Evolutionary conservation across 2,797 vertebrate species (phyloP), one percentile per base, ranked within the genome.

Genomic region (Astyanax mexicanus): DNA sequence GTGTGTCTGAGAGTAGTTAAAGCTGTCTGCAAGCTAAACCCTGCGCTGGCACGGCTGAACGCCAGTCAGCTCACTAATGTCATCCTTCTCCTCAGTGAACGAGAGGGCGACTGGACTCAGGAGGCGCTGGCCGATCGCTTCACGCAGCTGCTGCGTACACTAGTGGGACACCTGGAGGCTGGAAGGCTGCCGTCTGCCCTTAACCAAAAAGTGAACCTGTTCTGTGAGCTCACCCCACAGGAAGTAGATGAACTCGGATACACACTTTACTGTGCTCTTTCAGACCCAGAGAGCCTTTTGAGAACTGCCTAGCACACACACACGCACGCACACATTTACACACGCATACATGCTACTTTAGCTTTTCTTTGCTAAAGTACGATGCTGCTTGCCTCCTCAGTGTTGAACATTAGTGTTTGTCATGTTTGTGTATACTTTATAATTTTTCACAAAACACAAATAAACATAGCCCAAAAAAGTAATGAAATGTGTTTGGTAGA

Each of bases 181-280:
- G 98, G 97, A 32, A 92, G 91, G 84, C 92, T 99, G 83, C 96
- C 95, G 0, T 97, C 96, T 49, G 91, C 91, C 83, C 93, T 99
- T 38, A 94, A 90, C 86, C 94, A 94, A 69, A 96, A 95, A 85
- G 96, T 98, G 71, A 95, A 99, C 87, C 92, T 99, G 73, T 96
- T 99, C 86, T 97, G 96, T 71, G 98, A 99, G 91, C 95, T 99
- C 54, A 98, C 96, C 13, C 92, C 95, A 0, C 93, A 92, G 69
- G 98, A 99, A 80, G 94, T 99, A 80, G 98, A 99, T 0, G 97
- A 99, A 85, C 88, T 99, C 84, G 98, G 98, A 11, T 99, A 99
- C 42, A 99, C 96, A 1, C 96, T 99, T 25, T 99, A 99, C 88
- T 96, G 95, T 80, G 95, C 98, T 1, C 90, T 99, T 38, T 98